These are phyloP conservation scores for Gasteruption jaculator DNA, from an alignment of 2,888 invertebrate species.

Conservation along the genomic window DNA sequence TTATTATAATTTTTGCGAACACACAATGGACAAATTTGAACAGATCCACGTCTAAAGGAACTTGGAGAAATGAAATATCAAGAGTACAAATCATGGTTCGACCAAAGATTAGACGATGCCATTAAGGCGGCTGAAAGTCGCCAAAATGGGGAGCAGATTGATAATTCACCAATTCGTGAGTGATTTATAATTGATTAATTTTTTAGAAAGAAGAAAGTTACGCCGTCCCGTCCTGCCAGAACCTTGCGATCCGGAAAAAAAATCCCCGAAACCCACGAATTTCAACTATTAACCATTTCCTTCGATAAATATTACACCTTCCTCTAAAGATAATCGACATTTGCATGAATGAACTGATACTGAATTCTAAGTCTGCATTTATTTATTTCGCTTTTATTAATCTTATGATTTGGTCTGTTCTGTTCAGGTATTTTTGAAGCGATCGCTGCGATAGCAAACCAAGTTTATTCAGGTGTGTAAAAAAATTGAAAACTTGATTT, in stretches of 20 bases:
- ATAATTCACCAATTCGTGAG: slow-evolving; percentile 37
- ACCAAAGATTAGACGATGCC: slow-evolving; percentile 78
- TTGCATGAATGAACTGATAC: slow-evolving; percentile 25
- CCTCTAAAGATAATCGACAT: slow-evolving; percentile 12
- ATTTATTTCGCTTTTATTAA: slow-evolving; percentile 23
- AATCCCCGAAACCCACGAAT: slow-evolving; percentile 1
- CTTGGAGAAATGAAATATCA: slow-evolving; percentile 67
- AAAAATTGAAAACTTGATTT: slow-evolving; percentile 20
- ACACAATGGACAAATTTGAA: slow-evolving; percentile 18
- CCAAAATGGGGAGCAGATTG: slow-evolving; percentile 23
- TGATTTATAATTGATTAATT: slow-evolving; percentile 14
- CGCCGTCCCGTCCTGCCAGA: neutral
- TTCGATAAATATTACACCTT: neutral
- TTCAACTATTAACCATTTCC: slow-evolving; percentile 1
- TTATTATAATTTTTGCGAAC: slow-evolving; percentile 4
- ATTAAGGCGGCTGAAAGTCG: slow-evolving; percentile 69
- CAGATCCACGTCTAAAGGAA: slow-evolving; percentile 78
- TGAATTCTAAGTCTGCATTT: slow-evolving; percentile 9
- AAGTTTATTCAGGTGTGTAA: slow-evolving; percentile 51
- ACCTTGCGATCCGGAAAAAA: slow-evolving; percentile 7
- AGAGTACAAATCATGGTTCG: slow-evolving; percentile 75
- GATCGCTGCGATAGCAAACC: slow-evolving; percentile 46
- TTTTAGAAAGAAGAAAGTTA: slow-evolving; percentile 9
- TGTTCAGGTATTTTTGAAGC: slow-evolving; percentile 50
- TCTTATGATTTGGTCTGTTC: slow-evolving; percentile 47